Conservation (phyloP, 2,888 invertebrate species). For the Luffia ferchaultella region DNA sequence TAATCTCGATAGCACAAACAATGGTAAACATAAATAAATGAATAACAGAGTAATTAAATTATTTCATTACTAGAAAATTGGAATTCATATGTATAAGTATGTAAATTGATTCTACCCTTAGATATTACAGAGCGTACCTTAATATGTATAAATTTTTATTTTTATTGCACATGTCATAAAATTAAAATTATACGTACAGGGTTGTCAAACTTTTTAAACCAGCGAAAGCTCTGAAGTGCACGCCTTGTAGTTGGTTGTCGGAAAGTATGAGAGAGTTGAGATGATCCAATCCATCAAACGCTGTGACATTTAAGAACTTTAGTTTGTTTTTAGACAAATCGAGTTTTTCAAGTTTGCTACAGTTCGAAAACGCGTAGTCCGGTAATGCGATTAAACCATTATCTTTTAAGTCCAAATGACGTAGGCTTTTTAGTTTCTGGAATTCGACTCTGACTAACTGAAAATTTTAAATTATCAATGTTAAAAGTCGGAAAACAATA, state of each 20-base stretch:
- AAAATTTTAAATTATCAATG: constrained; percentile 18
- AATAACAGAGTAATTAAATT: no score
- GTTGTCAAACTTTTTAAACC: constrained; percentile 72
- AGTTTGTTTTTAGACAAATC: constrained; percentile 75
- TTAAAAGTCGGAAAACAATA: neutral
- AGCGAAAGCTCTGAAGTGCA: constrained; percentile 71
- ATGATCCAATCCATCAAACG: constrained; percentile 70
- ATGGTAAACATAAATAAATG: no score
- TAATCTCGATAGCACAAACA: no score
- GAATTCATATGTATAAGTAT: no score
- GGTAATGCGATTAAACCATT: constrained; percentile 68
- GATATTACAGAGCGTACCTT: no score
- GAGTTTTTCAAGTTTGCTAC: constrained; percentile 69
- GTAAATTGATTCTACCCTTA: no score
- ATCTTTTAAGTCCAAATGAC: constrained; percentile 73
- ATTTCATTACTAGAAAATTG: no score
- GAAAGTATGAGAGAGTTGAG: constrained; percentile 73
- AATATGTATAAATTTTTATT: no score
- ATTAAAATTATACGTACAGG: constrained; percentile 68
- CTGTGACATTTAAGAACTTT: constrained; percentile 65
- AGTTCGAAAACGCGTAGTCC: constrained; percentile 65
- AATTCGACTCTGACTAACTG: constrained; percentile 67
- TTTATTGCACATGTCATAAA: no score
- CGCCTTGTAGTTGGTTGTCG: constrained; percentile 72
- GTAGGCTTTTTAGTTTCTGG: constrained; percentile 55